Evolutionary conservation across 2,797 vertebrate species (phyloP), one percentile per base, ranked within the genome.

Genomic region (Tapera naevia): DNA sequence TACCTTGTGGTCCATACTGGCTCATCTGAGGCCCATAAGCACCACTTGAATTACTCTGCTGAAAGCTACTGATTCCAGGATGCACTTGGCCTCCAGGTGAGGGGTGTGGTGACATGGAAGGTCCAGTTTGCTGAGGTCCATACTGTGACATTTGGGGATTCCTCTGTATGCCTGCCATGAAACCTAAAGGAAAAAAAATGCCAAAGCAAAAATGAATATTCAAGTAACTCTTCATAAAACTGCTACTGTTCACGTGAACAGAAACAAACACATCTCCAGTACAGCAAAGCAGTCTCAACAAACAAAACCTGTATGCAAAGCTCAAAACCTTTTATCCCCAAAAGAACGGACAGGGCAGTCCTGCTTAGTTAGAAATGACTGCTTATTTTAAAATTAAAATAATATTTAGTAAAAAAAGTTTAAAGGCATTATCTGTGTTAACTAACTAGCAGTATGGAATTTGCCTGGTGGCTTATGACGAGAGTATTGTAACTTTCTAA

Each of bases 1-100:
- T 97, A 99, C 99, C 99, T 99, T 99, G 99, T 94, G 98, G 98
- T 97, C 98, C 99, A 90, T 99, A 99, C 86, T 99, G 99, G 94
- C 98, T 98, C 97, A 99, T 98, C 96, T 99, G 99, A 79, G 98
- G 97, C 96, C 98, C 99, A 16, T 99, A 99, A 88, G 98, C 97
- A 95, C 98, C 98, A 53, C 98, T 96, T 58, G 98, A 98, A 93
- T 98, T 98, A 89, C 98, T 98, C 97, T 99, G 99, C 95, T 98
- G 98, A 97, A 99, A 99, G 89, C 98, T 96, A 94, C 98, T 93
- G 89, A 99, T 98, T 71, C 98, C 98, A 82, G 98, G 97, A 96
- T 99, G 99, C 96, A 99, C 96, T 71, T 99, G 98, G 79, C 98
- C 98, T 93, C 98, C 99, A 48, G 99, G 98, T 67, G 98, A 98